Conservation (phyloP, 2,113 vertebrate genomes). For the Camelus dromedarius region DNA sequence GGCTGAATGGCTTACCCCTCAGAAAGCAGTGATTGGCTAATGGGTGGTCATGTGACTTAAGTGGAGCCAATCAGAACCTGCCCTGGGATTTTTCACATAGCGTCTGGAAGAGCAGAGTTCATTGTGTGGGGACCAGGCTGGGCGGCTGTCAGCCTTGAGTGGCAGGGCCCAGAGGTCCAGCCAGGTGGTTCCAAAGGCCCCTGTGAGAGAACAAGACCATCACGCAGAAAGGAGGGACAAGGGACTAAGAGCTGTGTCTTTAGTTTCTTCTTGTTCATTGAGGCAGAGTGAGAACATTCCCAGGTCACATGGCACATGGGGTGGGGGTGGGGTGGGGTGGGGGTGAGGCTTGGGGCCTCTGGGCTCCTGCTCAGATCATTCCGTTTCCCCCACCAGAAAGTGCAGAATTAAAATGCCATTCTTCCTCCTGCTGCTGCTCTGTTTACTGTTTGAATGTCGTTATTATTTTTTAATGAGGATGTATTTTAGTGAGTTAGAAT, state of each 20-base stretch:
- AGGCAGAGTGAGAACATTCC: not conserved
- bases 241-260: not conserved
- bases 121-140: not conserved
- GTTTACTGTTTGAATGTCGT: slow-evolving; percentile 63
- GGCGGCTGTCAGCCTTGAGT: not conserved
- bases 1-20: not conserved
- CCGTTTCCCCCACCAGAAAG: not conserved
- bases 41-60: not conserved
- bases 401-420: slow-evolving; percentile 5
- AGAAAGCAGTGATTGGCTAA: not conserved
- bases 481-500: slow-evolving; percentile 81
- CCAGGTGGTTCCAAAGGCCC: not conserved
- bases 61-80: not conserved
- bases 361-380: not conserved
- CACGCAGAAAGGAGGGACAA: not conserved
- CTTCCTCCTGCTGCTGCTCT: slow-evolving; percentile 49
- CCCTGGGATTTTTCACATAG: not conserved
- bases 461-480: slow-evolving; percentile 76
- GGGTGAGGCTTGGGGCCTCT: not conserved
- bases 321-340: not conserved
- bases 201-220: not conserved
- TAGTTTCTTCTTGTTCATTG: not conserved
- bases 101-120: not conserved
- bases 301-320: not conserved
- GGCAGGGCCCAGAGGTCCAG: rapidly evolving